A percentile compares a stretch with the other conserved stretches of the same genome.
Conservation (phyloP, 2,888 invertebrate species). For the Morpho helenor region DNA sequence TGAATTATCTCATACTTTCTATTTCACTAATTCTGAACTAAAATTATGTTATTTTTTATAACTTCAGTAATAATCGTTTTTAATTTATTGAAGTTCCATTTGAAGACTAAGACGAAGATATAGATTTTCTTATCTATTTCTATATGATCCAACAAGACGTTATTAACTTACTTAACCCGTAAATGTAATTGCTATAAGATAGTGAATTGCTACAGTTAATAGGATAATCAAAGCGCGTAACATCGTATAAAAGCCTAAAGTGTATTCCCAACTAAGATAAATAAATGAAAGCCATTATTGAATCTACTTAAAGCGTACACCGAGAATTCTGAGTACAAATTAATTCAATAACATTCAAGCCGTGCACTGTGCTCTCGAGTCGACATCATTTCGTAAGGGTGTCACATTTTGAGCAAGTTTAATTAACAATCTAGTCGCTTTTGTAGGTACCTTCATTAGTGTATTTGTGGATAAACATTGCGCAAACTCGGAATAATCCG, state of each 20-base stretch:
- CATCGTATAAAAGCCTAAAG: slow-evolving; percentile 35
- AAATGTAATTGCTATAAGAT: slow-evolving; percentile 16
- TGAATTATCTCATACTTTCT: too few relatives aligned
- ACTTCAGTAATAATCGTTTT: too few relatives aligned
- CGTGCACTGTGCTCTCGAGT: slow-evolving; percentile 71
- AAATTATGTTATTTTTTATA: too few relatives aligned
- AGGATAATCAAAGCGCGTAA: slow-evolving; percentile 32
- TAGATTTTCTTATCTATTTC: background rate
- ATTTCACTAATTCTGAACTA: too few relatives aligned
- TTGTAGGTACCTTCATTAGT: slow-evolving; percentile 79
- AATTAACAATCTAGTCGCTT: slow-evolving; percentile 79
- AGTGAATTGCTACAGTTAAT: slow-evolving; percentile 19
- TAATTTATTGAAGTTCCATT: too few relatives aligned
- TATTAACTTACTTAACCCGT: slow-evolving; percentile 13
- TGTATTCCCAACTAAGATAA: slow-evolving; percentile 43
- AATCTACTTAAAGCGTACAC: slow-evolving; percentile 63
- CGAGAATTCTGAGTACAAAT: slow-evolving; percentile 76
- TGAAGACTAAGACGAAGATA: too few relatives aligned
- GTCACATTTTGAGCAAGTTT: slow-evolving; percentile 79
- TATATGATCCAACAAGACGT: slow-evolving; percentile 2
- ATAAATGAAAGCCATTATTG: slow-evolving; percentile 63
- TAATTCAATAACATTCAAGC: slow-evolving; percentile 76
- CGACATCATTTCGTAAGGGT: slow-evolving; percentile 74
- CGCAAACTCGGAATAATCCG: slow-evolving; percentile 57
- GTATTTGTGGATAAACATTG: slow-evolving; percentile 78